Conservation (phyloP, 2,797 vertebrate species). For the Tympanoctomys barrerae region DNA sequence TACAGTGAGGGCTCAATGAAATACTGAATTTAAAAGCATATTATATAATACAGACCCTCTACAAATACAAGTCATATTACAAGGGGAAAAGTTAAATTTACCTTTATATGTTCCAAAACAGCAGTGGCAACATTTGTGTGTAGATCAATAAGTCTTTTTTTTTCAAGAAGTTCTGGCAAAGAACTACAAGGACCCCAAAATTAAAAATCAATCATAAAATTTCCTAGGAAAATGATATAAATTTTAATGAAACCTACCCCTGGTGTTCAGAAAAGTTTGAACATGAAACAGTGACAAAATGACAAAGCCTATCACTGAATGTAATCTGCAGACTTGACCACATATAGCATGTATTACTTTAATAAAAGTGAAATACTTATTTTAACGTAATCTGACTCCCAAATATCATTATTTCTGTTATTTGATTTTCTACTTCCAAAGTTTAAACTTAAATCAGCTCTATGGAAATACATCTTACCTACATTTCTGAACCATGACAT, state of each 20-base stretch:
- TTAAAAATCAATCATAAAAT: constrained; percentile 63
- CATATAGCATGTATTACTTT: neutral
- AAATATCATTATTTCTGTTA: constrained; percentile 49
- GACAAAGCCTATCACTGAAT: neutral
- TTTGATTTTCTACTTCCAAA: constrained; percentile 45
- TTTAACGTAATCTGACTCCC: constrained; percentile 46
- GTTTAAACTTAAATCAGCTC: constrained; percentile 61
- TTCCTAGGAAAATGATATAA: constrained; percentile 58
- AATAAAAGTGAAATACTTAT: neutral
- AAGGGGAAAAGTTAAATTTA: constrained; percentile 79
- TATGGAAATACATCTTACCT: constrained; percentile 51
- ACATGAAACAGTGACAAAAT: constrained; percentile 36
- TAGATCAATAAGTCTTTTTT: constrained; percentile 98
- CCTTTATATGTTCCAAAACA: constrained; percentile 99
- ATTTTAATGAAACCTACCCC: constrained; percentile 46
- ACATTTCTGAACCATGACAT: constrained; percentile 35
- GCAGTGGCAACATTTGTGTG: constrained; percentile 99
- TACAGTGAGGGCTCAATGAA: neutral
- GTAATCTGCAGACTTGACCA: constrained; percentile 22
- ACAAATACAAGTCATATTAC: constrained; percentile 1
- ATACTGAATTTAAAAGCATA: constrained; percentile 39
- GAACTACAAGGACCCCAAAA: constrained; percentile 91
- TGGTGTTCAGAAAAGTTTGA: constrained; percentile 49
- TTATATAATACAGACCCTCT: constrained; percentile 23
- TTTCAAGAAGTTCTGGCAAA: constrained; percentile 98